A percentile compares a stretch with the other conserved stretches of the same genome.
Evolutionary conservation across 37 sponge, comb jelly and placozoan species (phyloP).

Genomic region (Halisarca cf. caerulea): DNA sequence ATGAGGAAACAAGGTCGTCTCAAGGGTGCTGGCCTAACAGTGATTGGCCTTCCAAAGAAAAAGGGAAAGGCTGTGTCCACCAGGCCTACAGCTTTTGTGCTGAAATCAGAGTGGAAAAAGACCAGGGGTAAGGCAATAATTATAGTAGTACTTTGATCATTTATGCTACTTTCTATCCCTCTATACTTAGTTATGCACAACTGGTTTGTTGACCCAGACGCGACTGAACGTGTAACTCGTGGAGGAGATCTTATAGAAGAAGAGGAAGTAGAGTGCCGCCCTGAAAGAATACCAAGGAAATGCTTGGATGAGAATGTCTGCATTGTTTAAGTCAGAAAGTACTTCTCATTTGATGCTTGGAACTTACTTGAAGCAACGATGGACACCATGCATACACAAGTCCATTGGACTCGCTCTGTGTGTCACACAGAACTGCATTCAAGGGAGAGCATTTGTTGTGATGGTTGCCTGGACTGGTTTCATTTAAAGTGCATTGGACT

Average conservation of each 20-base stretch:
- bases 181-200: conserved; percentile 15
- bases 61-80: too few relatives aligned
- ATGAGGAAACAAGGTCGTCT: conserved; percentile 36
- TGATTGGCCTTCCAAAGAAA: conserved; percentile 30
- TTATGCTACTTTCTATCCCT: neutral
- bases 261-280: conserved; percentile 37
- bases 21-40: conserved; percentile 23
- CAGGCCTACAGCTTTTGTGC: neutral
- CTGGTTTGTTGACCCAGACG: conserved; percentile 38
- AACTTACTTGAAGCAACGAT: conserved; percentile 17
- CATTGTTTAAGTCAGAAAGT: neutral
- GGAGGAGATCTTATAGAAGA: conserved; percentile 26
- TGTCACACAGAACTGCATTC: neutral
- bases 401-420: neutral
- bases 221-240: neutral
- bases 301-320: conserved; percentile 52
- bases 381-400: too few relatives aligned
- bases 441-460: neutral
- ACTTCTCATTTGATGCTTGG: conserved; percentile 51
- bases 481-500: neutral
- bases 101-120: neutral
- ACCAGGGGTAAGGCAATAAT: neutral
- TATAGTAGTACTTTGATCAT: neutral
- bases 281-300: conserved; percentile 30
- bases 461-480: conserved; percentile 8